Evolutionary conservation across 2,113 vertebrate species (phyloP), one percentile per base, ranked within the genome.

Genomic region (Ia io): DNA sequence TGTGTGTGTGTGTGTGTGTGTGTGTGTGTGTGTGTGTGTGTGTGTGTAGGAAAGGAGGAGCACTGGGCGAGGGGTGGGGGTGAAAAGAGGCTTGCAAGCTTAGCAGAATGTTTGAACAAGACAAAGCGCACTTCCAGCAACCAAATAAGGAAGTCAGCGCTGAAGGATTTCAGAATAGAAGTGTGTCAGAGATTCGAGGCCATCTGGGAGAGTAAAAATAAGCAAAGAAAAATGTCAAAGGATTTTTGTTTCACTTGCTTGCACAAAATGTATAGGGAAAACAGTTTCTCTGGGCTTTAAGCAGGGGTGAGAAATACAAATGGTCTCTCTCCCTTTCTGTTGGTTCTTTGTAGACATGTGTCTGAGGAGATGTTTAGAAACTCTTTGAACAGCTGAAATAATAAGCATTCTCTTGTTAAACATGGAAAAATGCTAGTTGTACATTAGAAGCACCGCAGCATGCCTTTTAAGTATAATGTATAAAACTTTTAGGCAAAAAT

Each of bases 81-180:
- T 42, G 76, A 88, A 93, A 90, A 93, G 91, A 97, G 96, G 88
- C 97, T 96, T 96, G 94, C 98, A 96, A 97, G 94, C 97, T 97
- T 95, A 97, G 97, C 97, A 97, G 95, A 98, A 97, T 98, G 96
- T 98, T 97, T 98, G 97, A 98, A 98, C 95, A 97, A 98, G 98
- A 98, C 98, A 98, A 98, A 99, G 99, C 99, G 98, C 98, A 97
- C 98, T 98, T 98, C 98, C 98, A 97, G 98, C 98, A 96, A 98
- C 99, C 99, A 99, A 99, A 99, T 99, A 99, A 99, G 99, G 99
- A 99, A 99, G 98, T 98, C 59, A 97, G 98, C 95, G 97, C 97
- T 40, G 94, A 97, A 98, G 98, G 97, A 98, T 98, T 99, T 99
- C 98, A 99, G 97, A 98, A 98, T 98, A 98, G 73, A 95, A 98